A percentile compares a stretch with the other conserved stretches of the same genome.
These are phyloP conservation scores for Poliocrania exsul DNA, from an alignment of 2,797 vertebrate species.

Conservation along the genomic window DNA sequence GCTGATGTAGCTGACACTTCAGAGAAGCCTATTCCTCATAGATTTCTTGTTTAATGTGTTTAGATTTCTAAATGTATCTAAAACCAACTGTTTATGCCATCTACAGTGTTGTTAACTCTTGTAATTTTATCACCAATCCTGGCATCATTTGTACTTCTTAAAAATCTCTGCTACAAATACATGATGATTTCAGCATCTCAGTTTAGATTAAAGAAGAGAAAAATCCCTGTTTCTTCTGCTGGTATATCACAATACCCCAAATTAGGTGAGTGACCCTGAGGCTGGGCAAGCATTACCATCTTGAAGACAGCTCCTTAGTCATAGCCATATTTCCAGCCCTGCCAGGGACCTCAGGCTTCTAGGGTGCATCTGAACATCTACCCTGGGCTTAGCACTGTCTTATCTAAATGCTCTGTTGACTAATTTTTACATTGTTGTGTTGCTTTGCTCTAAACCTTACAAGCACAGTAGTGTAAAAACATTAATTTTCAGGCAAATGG, in stretches of 20 bases:
- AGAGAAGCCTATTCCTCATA: constrained; percentile 44
- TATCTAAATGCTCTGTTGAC: neutral
- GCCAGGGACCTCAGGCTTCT: neutral
- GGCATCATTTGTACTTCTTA: neutral
- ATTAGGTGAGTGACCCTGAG: accelerated
- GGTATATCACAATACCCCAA: neutral
- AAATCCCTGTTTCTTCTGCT: neutral
- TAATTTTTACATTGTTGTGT: neutral
- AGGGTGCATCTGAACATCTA: neutral
- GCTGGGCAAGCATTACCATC: neutral
- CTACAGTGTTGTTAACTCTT: neutral
- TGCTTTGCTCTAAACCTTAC: neutral
- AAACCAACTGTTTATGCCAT: constrained; percentile 43
- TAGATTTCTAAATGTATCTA: constrained; percentile 59
- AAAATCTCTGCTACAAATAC: neutral
- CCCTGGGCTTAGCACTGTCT: neutral
- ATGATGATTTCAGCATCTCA: neutral
- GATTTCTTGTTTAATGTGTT: constrained; percentile 39
- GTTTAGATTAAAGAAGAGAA: neutral
- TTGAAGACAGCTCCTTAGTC: neutral
- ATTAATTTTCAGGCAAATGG: neutral
- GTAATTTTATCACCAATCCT: neutral
- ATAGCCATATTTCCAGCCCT: accelerated
- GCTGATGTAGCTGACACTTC: constrained; percentile 19
- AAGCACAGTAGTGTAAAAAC: neutral